These are phyloP conservation scores for Chloroceryle aenea DNA, from an alignment of 2,113 vertebrate species.

Conservation along the genomic window DNA sequence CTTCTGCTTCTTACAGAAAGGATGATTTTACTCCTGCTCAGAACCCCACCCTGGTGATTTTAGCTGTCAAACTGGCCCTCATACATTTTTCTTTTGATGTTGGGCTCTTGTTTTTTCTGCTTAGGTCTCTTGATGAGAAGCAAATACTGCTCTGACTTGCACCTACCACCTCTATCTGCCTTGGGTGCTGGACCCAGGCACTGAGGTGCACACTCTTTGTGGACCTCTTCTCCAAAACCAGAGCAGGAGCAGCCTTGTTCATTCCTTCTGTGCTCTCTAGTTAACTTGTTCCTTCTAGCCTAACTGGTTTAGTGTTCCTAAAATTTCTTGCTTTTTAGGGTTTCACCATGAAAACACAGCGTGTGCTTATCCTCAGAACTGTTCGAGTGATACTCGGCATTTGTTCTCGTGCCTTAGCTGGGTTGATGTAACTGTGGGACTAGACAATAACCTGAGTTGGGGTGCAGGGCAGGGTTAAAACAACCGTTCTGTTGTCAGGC, in stretches of 20 bases:
- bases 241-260: neutral
- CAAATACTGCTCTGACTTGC: neutral
- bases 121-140: neutral
- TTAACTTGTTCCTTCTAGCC: neutral
- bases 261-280: neutral
- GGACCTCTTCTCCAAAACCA: neutral
- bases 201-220: neutral
- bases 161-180: too few species aligned
- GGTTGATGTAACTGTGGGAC: neutral
- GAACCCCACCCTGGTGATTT: neutral
- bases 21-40: neutral
- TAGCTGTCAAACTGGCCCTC: neutral
- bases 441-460: neutral
- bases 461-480: neutral
- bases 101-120: neutral
- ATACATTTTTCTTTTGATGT: neutral
- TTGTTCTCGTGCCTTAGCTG: neutral
- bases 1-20: neutral
- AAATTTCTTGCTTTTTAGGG: neutral
- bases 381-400: neutral
- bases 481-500: fast-evolving
- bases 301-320: neutral
- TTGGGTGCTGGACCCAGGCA: neutral
- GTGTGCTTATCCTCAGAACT: neutral
- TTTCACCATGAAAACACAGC: neutral